A percentile compares a stretch with the other conserved stretches of the same genome.
These are phyloP conservation scores for Idaea biselata DNA, from an alignment of 2,888 invertebrate genomes.

Conservation along the genomic window DNA sequence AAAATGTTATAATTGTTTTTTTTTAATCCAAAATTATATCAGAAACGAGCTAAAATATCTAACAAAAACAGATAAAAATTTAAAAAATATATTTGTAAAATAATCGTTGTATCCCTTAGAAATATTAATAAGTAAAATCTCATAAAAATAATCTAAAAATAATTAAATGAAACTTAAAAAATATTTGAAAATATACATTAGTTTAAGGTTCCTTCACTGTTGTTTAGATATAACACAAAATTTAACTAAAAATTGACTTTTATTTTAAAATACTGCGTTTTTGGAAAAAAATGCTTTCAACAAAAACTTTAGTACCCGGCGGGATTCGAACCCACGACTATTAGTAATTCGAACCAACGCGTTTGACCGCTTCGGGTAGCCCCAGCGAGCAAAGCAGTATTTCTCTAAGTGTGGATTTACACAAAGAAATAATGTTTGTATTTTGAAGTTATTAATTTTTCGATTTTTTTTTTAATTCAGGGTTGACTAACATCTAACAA, in stretches of 20 bases:
- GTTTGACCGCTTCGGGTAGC: too few species aligned
- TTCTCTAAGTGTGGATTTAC: too few species aligned
- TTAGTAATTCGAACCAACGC: too few species aligned
- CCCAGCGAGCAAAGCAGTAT: too few species aligned
- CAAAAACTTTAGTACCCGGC: too few species aligned
- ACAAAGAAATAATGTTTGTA: too few species aligned
- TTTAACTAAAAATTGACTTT: background rate
- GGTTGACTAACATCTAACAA: too few species aligned
- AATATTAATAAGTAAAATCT: slow-evolving; percentile 43
- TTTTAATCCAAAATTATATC: slow-evolving; percentile 33
- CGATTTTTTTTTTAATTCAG: too few species aligned
- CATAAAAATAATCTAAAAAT: slow-evolving; percentile 62
- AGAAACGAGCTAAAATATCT: slow-evolving; percentile 46
- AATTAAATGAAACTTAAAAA: slow-evolving; percentile 58
- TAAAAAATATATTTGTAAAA: slow-evolving; percentile 60
- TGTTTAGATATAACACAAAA: background rate
- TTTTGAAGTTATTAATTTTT: too few species aligned
- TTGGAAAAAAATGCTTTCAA: too few species aligned
- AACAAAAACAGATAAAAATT: slow-evolving; percentile 68
- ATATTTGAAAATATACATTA: slow-evolving; percentile 56
- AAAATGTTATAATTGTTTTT: slow-evolving; percentile 39
- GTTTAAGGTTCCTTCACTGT: background rate
- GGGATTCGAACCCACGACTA: too few species aligned
- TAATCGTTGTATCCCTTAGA: slow-evolving; percentile 71
- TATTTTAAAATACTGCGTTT: background rate